Base-by-base conservation (phyloP, 2,797 vertebrate genomes). In the Rhodeus uyekii region DNA sequence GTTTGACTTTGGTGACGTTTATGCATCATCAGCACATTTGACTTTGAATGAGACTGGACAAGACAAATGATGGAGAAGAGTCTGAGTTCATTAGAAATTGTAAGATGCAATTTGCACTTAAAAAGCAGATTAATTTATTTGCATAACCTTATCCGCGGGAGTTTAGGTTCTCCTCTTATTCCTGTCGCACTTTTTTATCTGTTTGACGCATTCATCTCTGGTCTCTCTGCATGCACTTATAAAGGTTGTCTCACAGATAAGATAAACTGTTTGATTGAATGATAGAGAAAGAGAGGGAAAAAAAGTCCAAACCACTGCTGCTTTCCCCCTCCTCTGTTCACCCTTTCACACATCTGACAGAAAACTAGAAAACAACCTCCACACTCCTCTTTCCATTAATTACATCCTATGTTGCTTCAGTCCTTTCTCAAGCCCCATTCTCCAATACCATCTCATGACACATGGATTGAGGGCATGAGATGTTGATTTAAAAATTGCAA, bases 281-380 rank as follows among this genome's bases (percentile, higher is more conserved):
- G 61, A 83, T 44, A 14, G 76, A 88, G 63, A 84, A 10, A 39
- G 71, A 75, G 81, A 87, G 38, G 76, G 24, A 86, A 91, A 44
- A 93, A 94, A 94, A 94, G 91, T 92, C 92, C 92, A 91, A 84
- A 92, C 80, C 63, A 67, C 78, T 58, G 53, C 85, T 83, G 90
- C 77, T 79, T 93, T 93, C 90, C 93, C 94, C 94, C 92, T 93
- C 92, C 92, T 90, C 92, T 92, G 92, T 92, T 91, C 88, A 91
- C 46, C n/a, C 83, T 88, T 76, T 79, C 67, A 85, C 72, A 85
- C 89, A 87, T 92, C 86, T 90, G 88, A 92, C 88, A 91, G 86
- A 93, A 91, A 94, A 91, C 90, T 61, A 94, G 90, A 94, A 73
- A 88, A 76, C 82, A 77, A 87, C 87, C 87, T 89, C 89, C 81